Percentiles rank a stretch among this genome's conserved stretches.
These are phyloP conservation scores for Microplitis deprimator DNA, from an alignment of 2,888 invertebrate genomes.

Conservation along the genomic window DNA sequence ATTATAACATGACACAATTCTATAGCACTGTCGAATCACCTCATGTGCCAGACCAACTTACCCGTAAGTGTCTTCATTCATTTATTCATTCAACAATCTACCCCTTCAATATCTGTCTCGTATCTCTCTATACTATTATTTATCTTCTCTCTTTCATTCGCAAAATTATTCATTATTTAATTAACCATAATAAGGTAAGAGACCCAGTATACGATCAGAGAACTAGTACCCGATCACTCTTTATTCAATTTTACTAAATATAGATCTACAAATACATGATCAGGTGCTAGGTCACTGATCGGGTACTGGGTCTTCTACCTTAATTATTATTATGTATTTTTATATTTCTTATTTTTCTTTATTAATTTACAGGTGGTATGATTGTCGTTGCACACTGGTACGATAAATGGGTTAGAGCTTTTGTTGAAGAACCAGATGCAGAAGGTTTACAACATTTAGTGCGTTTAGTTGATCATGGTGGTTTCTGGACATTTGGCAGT, in stretches of 20 bases:
- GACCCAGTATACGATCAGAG: too few species aligned
- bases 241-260: too few species aligned
- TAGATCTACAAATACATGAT: too few species aligned
- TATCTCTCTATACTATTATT: neutral
- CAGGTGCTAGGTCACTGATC: too few species aligned
- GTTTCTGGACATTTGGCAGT: constrained; percentile 86
- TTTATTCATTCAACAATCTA: neutral
- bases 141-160: neutral
- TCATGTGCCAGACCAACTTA: constrained; percentile 83
- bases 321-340: constrained; percentile 8
- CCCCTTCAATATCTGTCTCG: neutral
- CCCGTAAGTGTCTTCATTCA: constrained; percentile 74
- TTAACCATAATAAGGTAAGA: neutral
- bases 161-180: neutral
- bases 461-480: constrained; percentile 95
- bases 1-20: constrained; percentile 85
- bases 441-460: constrained; percentile 84
- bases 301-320: neutral
- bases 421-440: constrained; percentile 73
- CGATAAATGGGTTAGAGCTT: constrained; percentile 80
- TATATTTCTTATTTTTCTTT: constrained; percentile 21
- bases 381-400: constrained; percentile 90
- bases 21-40: constrained; percentile 88
- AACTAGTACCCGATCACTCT: too few species aligned
- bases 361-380: constrained; percentile 79